Conservation (phyloP, 2,888 invertebrate species). For the Gari tellinella region DNA sequence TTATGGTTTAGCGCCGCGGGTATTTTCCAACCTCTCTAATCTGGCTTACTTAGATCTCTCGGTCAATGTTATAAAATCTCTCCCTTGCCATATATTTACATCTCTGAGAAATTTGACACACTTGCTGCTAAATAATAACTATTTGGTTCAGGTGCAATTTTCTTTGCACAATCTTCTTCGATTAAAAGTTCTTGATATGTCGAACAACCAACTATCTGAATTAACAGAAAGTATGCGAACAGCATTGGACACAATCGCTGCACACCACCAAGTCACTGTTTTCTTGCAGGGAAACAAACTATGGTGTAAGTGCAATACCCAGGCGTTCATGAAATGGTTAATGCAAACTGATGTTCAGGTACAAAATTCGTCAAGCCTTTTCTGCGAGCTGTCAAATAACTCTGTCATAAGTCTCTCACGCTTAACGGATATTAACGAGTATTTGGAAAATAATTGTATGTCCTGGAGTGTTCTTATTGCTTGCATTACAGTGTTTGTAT, state of each 20-base stretch:
- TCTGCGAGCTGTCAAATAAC: slow-evolving; percentile 13
- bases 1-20: neutral
- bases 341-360: slow-evolving; percentile 17
- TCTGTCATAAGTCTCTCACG: slow-evolving; percentile 2
- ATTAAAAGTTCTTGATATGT: slow-evolving; percentile 21
- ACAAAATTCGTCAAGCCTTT: neutral
- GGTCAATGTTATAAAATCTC: slow-evolving; percentile 17
- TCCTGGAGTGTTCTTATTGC: slow-evolving; percentile 25
- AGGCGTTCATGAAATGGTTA: slow-evolving; percentile 25
- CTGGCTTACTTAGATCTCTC: slow-evolving; percentile 18
- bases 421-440: neutral
- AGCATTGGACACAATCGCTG: slow-evolving; percentile 18
- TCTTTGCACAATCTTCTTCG: neutral
- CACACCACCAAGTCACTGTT: neutral
- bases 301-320: slow-evolving; percentile 15
- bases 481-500: slow-evolving; percentile 15
- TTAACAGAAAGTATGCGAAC: slow-evolving; percentile 9
- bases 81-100: slow-evolving; percentile 25
- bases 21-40: slow-evolving; percentile 21
- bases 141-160: slow-evolving; percentile 19
- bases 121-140: slow-evolving; percentile 16
- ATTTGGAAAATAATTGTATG: slow-evolving; percentile 23
- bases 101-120: slow-evolving; percentile 3
- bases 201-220: slow-evolving; percentile 24
- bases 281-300: slow-evolving; percentile 18